Evolutionary conservation across 2,113 vertebrate genomes (phyloP).

Genomic region (Vireo altiloquus): DNA sequence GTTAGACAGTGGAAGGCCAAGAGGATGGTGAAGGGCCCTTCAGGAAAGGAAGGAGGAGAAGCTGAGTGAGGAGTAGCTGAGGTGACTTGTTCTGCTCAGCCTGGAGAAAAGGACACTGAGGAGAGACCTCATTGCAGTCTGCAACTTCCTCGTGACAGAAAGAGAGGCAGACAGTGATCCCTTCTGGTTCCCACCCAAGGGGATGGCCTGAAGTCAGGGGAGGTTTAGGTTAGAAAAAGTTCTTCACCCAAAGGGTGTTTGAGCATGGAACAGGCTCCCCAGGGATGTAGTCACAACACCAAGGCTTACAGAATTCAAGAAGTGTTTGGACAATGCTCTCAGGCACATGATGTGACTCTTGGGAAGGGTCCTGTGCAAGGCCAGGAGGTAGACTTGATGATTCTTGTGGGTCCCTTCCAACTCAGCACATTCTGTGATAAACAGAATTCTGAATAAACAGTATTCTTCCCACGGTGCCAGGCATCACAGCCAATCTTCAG

Average conservation of each 20-base stretch:
- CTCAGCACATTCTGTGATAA: background rate
- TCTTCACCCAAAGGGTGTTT: background rate
- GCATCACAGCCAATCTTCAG: background rate
- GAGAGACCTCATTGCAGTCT: background rate
- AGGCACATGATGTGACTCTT: background rate
- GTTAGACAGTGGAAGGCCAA: background rate
- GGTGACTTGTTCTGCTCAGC: background rate
- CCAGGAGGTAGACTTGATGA: background rate
- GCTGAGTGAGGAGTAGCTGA: background rate
- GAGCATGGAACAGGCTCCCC: background rate
- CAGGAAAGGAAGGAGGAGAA: background rate
- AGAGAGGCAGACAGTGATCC: background rate
- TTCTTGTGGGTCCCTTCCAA: background rate
- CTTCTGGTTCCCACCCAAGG: background rate
- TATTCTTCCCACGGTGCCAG: background rate
- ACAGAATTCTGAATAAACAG: too few species aligned
- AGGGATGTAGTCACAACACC: background rate
- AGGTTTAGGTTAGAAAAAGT: background rate
- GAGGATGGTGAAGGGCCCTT: background rate
- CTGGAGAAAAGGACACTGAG: background rate
- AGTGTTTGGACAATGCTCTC: background rate
- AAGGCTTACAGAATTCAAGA: background rate
- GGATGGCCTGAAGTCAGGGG: background rate
- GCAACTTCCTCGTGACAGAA: rapidly evolving
- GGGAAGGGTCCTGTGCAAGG: background rate